Base-by-base conservation (phyloP, 2,113 vertebrate species). In the Cettia cetti region DNA sequence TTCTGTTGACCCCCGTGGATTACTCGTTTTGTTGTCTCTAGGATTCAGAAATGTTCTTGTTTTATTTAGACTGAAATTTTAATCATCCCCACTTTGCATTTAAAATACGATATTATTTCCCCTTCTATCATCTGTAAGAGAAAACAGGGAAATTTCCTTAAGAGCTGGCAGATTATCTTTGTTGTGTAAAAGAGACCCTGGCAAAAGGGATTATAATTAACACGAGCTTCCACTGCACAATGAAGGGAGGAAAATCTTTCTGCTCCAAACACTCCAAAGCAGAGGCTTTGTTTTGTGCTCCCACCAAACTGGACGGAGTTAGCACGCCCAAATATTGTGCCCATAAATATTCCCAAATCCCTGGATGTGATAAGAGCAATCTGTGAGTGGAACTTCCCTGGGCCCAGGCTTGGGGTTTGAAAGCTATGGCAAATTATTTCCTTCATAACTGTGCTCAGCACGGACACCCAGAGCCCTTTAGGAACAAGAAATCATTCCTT, bases 251-350 rank as follows among this genome's bases (percentile, higher is more conserved):
- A 74, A 64, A 92, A 53, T 15, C 60, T 31, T 33, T 72, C 61
- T 84, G 39, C 56, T 75, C 71, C 37, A 96, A 97, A 95, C 72
- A 61, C 40, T 93, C 94, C 95, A 85, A 95, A 97, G 59, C 54
- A 63, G 79, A n/a, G 60, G 8, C n/a, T 19, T 17, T 49, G n/a
- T n/a, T 92, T 90, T 80, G 23, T 52, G 64, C 18, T 70, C n/a
- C 9, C 40, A n/a, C 80, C 28, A 69, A 30, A 35, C 37, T 80
- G 54, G 63, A 30, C 56, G 82, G 35, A 11, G 23, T 42, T 9
- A 66, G 31, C 81, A 72, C 6, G 4, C 90, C 60, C 52, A 35
- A 94, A 52, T 81, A 24, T 76, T 59, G 86, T 90, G 44, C 65
- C 53, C 74, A 26, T 82, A 83, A 39, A n/a, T 75, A 68, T 87